phyloP scores from a whole-genome alignment of 2,888 invertebrate species.

The Eumerus sabulonum region DNA sequence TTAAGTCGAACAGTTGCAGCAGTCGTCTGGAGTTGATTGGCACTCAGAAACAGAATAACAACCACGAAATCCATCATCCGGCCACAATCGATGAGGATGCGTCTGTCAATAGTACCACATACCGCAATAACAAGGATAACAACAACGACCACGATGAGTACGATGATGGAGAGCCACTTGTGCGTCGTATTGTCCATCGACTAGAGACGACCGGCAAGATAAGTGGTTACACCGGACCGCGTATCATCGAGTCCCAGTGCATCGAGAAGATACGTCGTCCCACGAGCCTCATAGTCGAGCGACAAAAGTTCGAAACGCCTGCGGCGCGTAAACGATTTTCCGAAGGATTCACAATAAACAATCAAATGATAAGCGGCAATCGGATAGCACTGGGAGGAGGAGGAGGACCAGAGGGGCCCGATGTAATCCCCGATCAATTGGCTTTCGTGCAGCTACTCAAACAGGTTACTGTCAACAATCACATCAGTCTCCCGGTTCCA shows the following conservation, averaged over 20 bases:
- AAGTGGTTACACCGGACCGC: conserved; percentile 69
- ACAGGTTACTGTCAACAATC: conserved; percentile 79
- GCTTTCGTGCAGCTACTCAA: conserved; percentile 69
- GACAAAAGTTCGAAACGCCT: conserved; percentile 47
- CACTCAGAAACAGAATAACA: conserved; percentile 78
- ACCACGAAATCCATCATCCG: conserved; percentile 38
- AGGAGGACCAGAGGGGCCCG: background rate
- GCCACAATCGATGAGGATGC: conserved; percentile 57
- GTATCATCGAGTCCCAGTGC: conserved; percentile 73
- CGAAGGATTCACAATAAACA: conserved; percentile 78
- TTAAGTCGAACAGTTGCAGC: conserved; percentile 93
- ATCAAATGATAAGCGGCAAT: conserved; percentile 75
- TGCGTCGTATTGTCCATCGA: conserved; percentile 77
- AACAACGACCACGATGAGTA: conserved; percentile 38
- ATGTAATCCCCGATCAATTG: conserved; percentile 36
- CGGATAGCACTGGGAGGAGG: too few species aligned
- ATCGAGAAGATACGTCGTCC: conserved; percentile 70
- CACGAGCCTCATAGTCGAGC: conserved; percentile 46
- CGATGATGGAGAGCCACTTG: conserved; percentile 74
- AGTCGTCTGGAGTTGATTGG: conserved; percentile 90
- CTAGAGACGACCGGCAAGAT: conserved; percentile 74
- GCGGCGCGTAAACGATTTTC: conserved; percentile 40
- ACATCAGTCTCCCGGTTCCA: conserved; percentile 74
- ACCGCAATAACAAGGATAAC: conserved; percentile 9
- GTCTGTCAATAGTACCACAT: conserved; percentile 18